Conservation (phyloP, 1,140 invertebrate species). For the Archivesica marissinica region DNA sequence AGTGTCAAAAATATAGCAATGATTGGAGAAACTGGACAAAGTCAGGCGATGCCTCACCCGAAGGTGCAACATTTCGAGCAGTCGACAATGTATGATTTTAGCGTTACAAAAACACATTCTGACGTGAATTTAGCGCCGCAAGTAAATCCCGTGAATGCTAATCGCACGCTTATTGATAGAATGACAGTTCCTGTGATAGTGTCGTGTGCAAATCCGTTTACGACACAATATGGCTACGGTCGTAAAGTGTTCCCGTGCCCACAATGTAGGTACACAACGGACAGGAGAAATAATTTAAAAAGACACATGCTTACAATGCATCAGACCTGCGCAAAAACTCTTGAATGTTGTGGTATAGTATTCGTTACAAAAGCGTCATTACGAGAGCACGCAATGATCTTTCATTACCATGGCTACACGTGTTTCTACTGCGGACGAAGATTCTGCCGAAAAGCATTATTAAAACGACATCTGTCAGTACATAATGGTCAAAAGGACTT, state of each 20-base stretch:
- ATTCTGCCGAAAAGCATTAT: constrained; percentile 85
- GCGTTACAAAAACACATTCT: neutral
- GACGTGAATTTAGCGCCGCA: neutral
- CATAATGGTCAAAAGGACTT: constrained; percentile 84
- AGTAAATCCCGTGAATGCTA: neutral
- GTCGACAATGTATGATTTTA: neutral
- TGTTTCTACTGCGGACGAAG: constrained; percentile 83
- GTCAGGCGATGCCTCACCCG: constrained; percentile 32
- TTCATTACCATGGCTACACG: constrained; percentile 84
- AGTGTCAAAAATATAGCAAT: constrained; percentile 42
- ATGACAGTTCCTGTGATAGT: constrained; percentile 58
- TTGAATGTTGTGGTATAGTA: constrained; percentile 84
- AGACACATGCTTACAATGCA: constrained; percentile 85
- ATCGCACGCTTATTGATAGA: constrained; percentile 2
- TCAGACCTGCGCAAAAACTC: constrained; percentile 78
- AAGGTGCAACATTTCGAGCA: constrained; percentile 16
- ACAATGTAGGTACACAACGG: constrained; percentile 83
- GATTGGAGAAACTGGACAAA: neutral
- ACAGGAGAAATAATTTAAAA: constrained; percentile 85
- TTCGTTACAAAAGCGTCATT: constrained; percentile 84
- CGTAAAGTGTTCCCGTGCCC: constrained; percentile 80
- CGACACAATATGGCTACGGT: constrained; percentile 70
- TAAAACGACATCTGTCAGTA: constrained; percentile 84
- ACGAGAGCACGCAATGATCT: constrained; percentile 82
- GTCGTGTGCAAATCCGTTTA: constrained; percentile 51